Evolutionary conservation across 2,888 invertebrate genomes (phyloP).

Genomic region (Drosophila emarginata): DNA sequence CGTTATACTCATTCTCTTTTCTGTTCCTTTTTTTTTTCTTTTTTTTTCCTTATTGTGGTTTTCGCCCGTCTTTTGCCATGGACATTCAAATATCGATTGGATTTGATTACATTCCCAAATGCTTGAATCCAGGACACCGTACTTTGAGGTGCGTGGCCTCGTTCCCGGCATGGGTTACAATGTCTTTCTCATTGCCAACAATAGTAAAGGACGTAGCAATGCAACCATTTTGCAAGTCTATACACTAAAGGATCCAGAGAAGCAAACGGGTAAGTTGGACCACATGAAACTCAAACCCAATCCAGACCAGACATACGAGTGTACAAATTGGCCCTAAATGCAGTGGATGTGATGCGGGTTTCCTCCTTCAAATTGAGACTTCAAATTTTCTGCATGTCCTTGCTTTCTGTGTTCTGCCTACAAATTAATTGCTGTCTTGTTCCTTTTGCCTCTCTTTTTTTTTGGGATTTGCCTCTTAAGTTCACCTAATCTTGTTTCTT

Average conservation of each 20-base stretch:
- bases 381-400: constrained; percentile 61
- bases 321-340: constrained; percentile 10
- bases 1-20: constrained; percentile 55
- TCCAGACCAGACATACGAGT: not conserved
- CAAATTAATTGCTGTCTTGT: constrained; percentile 65
- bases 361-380: constrained; percentile 37
- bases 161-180: constrained; percentile 88
- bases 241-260: constrained; percentile 89
- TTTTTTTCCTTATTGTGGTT: constrained; percentile 50
- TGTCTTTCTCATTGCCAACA: constrained; percentile 87
- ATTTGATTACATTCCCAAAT: constrained; percentile 7
- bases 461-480: not conserved
- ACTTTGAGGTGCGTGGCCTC: constrained; percentile 87
- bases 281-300: not conserved
- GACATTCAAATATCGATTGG: constrained; percentile 64
- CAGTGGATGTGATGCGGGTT: constrained; percentile 27
- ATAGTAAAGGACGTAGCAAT: constrained; percentile 88
- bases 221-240: constrained; percentile 86
- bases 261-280: constrained; percentile 86
- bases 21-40: constrained; percentile 18
- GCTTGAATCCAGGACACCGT: constrained; percentile 82
- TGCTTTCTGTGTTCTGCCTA: constrained; percentile 38
- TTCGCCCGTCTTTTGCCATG: constrained; percentile 29
- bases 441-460: constrained; percentile 28
- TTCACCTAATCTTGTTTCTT: constrained; percentile 21